phyloP scores from a whole-genome alignment of 2,797 vertebrate species.

The Intellagama lesueurii region DNA sequence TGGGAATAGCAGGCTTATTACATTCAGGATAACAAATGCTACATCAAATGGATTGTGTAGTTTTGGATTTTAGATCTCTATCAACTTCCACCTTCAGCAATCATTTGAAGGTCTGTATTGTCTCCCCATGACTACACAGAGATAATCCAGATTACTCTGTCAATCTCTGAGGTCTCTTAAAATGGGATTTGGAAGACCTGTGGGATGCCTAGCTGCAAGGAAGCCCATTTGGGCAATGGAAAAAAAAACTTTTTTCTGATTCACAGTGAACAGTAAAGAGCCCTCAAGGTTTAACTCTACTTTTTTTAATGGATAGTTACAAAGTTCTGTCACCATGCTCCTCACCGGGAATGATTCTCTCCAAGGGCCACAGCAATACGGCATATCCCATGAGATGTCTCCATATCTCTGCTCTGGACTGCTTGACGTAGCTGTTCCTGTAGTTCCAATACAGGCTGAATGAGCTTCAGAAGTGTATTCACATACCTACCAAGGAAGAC shows the following conservation, averaged over 20 bases:
- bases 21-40: neutral
- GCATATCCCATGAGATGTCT: slow-evolving; percentile 97
- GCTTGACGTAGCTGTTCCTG: slow-evolving; percentile 96
- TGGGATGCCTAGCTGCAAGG: neutral
- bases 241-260: neutral
- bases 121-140: neutral
- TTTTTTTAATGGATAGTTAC: neutral
- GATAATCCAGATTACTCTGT: neutral
- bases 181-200: neutral
- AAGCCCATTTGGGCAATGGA: neutral
- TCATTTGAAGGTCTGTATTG: neutral
- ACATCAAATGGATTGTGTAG: neutral
- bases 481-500: slow-evolving; percentile 85
- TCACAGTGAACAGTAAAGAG: neutral
- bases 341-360: slow-evolving; percentile 97
- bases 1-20: neutral
- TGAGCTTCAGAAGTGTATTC: slow-evolving; percentile 96
- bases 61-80: neutral
- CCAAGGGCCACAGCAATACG: slow-evolving; percentile 94
- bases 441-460: slow-evolving; percentile 93
- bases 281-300: neutral
- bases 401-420: slow-evolving; percentile 97
- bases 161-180: neutral
- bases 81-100: neutral
- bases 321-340: slow-evolving; percentile 80